Evolutionary conservation across 2,113 vertebrate genomes (phyloP).

Genomic region (Himantopus leucocephalus): DNA sequence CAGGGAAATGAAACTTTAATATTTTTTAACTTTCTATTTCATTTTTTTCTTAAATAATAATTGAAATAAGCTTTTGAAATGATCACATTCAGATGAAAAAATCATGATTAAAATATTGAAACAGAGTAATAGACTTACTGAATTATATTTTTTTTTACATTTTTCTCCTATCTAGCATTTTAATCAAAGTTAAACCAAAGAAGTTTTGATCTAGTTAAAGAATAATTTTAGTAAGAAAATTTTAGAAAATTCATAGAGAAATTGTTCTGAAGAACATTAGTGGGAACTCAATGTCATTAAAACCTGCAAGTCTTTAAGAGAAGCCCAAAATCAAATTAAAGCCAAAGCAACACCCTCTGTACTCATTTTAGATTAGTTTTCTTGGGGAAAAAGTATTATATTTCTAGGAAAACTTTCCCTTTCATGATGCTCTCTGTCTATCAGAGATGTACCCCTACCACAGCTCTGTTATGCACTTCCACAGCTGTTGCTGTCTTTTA

Average conservation of each 20-base stretch:
- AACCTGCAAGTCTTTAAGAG: not conserved
- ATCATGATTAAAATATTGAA: not conserved
- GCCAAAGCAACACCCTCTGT: not conserved
- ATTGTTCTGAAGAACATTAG: not conserved
- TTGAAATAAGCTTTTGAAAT: not conserved
- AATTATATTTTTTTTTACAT: not conserved
- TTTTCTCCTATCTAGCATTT: not conserved
- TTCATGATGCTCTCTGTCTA: accelerated
- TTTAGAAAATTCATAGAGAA: not conserved
- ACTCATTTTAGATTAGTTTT: not conserved
- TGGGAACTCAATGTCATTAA: not conserved
- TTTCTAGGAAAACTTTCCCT: not conserved
- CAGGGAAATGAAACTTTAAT: not conserved
- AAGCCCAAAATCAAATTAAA: not conserved
- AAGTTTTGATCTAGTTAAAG: not conserved
- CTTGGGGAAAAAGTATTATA: not conserved
- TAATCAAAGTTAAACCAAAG: not conserved
- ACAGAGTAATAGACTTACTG: not conserved
- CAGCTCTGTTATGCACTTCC: not conserved
- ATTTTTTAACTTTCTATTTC: not conserved
- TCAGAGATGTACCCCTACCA: accelerated
- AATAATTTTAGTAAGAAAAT: not conserved
- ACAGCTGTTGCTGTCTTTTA: not conserved
- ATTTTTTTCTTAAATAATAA: not conserved
- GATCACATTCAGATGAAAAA: not conserved